These are phyloP conservation scores for Megalonaias nervosa DNA, from an alignment of 1,140 invertebrate species.

Conservation along the genomic window DNA sequence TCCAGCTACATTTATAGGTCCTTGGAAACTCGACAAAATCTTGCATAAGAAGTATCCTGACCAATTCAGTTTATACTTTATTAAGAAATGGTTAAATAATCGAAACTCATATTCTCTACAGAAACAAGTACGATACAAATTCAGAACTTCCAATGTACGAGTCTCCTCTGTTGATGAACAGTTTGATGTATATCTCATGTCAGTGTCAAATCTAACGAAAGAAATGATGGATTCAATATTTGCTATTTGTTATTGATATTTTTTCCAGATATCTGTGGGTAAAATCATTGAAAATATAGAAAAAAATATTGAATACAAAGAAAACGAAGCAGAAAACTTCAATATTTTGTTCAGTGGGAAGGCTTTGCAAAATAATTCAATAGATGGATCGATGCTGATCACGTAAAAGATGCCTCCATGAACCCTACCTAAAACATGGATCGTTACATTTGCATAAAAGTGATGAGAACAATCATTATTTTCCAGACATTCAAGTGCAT, in stretches of 20 bases:
- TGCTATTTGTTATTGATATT: too few relatives aligned
- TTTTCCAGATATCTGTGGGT: too few relatives aligned
- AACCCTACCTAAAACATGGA: not conserved
- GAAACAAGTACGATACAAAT: too few relatives aligned
- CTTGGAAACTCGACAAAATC: conserved; percentile 6
- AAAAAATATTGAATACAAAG: not conserved
- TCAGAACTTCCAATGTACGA: too few relatives aligned
- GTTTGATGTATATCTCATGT: too few relatives aligned
- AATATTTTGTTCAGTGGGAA: conserved; percentile 19
- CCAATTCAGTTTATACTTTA: too few relatives aligned
- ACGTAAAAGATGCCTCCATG: conserved; percentile 3
- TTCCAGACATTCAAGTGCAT: conserved; percentile 2
- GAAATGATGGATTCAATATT: too few relatives aligned
- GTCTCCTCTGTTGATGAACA: too few relatives aligned
- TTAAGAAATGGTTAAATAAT: too few relatives aligned
- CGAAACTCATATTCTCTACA: too few relatives aligned
- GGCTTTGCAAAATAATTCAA: conserved; percentile 23
- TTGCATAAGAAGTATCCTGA: not conserved
- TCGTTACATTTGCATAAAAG: conserved; percentile 19
- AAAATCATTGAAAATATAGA: too few relatives aligned
- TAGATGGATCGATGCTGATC: conserved; percentile 10
- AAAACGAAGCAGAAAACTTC: conserved; percentile 13
- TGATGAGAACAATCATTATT: conserved; percentile 10
- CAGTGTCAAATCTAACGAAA: too few relatives aligned
- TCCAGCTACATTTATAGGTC: conserved; percentile 12